Evolutionary conservation across 2,888 invertebrate genomes (phyloP), one percentile per base, ranked within the genome.

Genomic region (Ernsta delagoae): DNA sequence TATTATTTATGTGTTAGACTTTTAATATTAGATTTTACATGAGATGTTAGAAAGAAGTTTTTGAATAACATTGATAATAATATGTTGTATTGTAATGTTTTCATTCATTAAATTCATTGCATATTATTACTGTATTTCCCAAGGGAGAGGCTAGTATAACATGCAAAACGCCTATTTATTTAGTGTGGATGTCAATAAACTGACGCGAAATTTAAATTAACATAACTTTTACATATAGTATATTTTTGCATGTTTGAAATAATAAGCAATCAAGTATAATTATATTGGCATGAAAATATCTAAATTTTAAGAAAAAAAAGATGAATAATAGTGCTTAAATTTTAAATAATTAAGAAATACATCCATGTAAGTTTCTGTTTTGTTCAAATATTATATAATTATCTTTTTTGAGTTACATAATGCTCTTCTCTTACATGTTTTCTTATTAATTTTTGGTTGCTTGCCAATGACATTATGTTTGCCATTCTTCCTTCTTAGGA

Each of bases 181-280:
- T 48, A 50, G 7, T 59, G 16, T 43, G 12, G 39, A 59, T 59
- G 59, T 39, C 50, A 48, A 45, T 34, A 45, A 45, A 45, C 7
- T 39, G 45, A 57, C 3, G 24, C 24, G 24, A 24, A 24, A 24
- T 24, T 24, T 24, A 24, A 24, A 24, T 24, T 24, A 24, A 24
- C 24, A 36, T 66, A 59, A 65, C 45, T 43, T 31, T 61, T 54
- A 61, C 60, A 54, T 45, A 53, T 36, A 67, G 45, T 67, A 67
- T 67, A 67, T 67, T 67, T 67, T 67, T 67, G 66, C 66, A 67
- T 67, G 66, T 67, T 67, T 54, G 11, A 56, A 34, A 59, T 36
- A 50, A 45, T 45, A 39, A 59, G 16, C 16, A 39, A 62, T 50
- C 50, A 4, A 48, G 34, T 34, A 39, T 24, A 24, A 24, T n/a